A percentile compares a stretch with the other conserved stretches of the same genome.
Evolutionary conservation across 2,888 invertebrate genomes (phyloP).

Genomic region (Oscheius onirici): DNA sequence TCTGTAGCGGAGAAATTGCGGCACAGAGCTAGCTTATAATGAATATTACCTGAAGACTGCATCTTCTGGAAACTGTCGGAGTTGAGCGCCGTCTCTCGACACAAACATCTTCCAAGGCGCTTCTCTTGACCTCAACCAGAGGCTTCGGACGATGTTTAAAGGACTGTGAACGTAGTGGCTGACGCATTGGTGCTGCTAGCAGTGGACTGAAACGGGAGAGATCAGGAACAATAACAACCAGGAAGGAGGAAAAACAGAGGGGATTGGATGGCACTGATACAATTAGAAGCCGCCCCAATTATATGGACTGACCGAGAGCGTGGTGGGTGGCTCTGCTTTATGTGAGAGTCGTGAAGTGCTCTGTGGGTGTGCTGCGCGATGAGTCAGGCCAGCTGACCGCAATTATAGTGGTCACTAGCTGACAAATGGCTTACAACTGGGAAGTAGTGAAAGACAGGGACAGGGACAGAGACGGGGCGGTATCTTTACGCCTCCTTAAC

Average conservation of each 20-base stretch:
- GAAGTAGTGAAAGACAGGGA: too few relatives aligned
- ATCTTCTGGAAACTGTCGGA: constrained; percentile 65
- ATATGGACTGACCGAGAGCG: background rate
- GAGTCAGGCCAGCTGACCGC: too few relatives aligned
- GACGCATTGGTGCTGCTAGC: constrained; percentile 40
- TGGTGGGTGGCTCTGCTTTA: constrained; percentile 1
- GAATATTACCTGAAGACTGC: constrained; percentile 62
- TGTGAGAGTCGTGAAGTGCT: constrained; percentile 18
- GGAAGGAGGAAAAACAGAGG: background rate
- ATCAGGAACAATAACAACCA: too few relatives aligned
- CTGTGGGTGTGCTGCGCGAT: constrained; percentile 16
- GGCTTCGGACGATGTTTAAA: constrained; percentile 67
- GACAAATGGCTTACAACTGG: too few relatives aligned
- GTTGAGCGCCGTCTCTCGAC: constrained; percentile 66
- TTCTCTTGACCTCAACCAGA: constrained; percentile 57
- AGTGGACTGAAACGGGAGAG: constrained; percentile 14
- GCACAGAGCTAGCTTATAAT: too few relatives aligned
- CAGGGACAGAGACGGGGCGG: too few relatives aligned
- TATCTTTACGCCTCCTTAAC: too few relatives aligned
- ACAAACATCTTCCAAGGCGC: constrained; percentile 58
- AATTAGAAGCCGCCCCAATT: background rate
- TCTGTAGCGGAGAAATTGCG: too few relatives aligned
- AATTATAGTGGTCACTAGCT: too few relatives aligned
- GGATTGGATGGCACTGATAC: background rate
- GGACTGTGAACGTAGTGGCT: constrained; percentile 62